Conservation (phyloP, 1,140 invertebrate species). For the Zophobas atratus region DNA sequence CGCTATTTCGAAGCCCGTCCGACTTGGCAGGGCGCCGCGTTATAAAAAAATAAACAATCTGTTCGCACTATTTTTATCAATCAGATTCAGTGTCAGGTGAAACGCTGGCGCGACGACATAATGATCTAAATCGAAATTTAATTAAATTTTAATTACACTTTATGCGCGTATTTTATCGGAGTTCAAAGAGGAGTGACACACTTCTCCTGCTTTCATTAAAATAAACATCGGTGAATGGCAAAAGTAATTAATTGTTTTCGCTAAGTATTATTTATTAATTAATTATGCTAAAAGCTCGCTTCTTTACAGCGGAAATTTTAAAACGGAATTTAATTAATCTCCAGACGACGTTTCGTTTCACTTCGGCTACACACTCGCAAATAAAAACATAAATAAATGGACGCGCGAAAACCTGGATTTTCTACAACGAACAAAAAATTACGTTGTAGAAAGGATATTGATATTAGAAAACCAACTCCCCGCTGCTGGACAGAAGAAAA, state of each 20-base stretch:
- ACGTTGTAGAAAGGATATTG: no score
- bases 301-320: slow-evolving; percentile 1
- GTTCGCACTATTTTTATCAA: neutral
- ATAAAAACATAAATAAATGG: neutral
- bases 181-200: neutral
- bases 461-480: no score
- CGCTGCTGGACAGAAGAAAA: no score
- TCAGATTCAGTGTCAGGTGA: neutral
- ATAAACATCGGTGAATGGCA: slow-evolving; percentile 8
- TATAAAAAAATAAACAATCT: neutral
- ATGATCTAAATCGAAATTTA: neutral
- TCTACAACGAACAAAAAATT: no score
- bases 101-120: no score
- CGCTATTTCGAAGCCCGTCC: neutral
- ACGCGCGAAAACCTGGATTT: no score
- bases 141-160: neutral
- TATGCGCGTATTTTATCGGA: neutral
- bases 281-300: slow-evolving; percentile 24
- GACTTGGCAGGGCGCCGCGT: neutral
- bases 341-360: neutral
- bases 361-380: neutral
- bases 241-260: slow-evolving; percentile 37
- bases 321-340: slow-evolving; percentile 34
- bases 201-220: slow-evolving; percentile 9
- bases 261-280: slow-evolving; percentile 28